Evolutionary conservation across 2,113 vertebrate species (phyloP).

Genomic region (Dinomys branickii): DNA sequence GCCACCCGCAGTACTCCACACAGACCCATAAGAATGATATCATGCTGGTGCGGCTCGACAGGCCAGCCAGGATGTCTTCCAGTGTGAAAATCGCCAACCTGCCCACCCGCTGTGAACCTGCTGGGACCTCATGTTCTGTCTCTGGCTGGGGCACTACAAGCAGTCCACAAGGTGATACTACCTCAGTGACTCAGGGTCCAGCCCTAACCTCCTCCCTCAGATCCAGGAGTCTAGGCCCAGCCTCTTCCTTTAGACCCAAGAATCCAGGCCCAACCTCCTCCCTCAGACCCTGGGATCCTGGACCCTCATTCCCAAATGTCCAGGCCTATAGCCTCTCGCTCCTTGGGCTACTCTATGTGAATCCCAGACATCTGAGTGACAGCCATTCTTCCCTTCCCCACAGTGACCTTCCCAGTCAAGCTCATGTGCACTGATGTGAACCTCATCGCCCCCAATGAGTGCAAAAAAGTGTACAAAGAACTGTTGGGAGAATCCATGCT

Average conservation of each 20-base stretch:
- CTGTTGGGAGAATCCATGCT: slow-evolving; percentile 72
- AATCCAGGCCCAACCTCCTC: no score
- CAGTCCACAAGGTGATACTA: slow-evolving; percentile 77
- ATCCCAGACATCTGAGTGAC: neutral
- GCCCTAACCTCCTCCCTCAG: neutral
- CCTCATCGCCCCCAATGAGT: slow-evolving; percentile 57
- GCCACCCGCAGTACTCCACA: slow-evolving; percentile 83
- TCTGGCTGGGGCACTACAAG: slow-evolving; percentile 90
- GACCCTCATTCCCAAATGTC: neutral
- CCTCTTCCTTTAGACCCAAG: neutral
- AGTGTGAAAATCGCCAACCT: slow-evolving; percentile 83
- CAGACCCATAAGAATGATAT: slow-evolving; percentile 87
- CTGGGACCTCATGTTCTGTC: slow-evolving; percentile 85
- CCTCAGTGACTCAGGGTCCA: neutral
- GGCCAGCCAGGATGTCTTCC: slow-evolving; percentile 78
- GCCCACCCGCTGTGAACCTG: slow-evolving; percentile 83
- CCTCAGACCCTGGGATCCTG: neutral
- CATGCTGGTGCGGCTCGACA: slow-evolving; percentile 88
- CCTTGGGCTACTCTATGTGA: neutral
- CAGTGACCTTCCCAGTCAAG: slow-evolving; percentile 41
- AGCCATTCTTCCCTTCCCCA: rapidly evolving
- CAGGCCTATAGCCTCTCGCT: no score
- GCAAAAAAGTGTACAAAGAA: slow-evolving; percentile 72
- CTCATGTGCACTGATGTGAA: slow-evolving; percentile 72
- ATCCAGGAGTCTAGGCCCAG: neutral